Base-by-base conservation (phyloP, 1,140 invertebrate species). In the Physella acuta region DNA sequence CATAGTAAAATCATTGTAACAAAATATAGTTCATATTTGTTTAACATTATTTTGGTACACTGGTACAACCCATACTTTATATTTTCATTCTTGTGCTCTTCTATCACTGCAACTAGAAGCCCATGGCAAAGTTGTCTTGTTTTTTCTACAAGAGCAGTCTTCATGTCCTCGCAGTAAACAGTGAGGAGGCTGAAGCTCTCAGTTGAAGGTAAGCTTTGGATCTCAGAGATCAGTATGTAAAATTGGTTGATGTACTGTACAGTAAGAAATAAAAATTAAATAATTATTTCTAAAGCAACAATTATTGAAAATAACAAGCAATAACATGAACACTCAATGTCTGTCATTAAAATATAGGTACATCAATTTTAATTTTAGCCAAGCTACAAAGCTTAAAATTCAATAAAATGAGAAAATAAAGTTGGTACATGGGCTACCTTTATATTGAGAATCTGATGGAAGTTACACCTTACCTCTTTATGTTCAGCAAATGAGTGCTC, bases 401-500 rank as follows among this genome's bases (percentile, higher is more conserved):
- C n/a, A n/a, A n/a, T n/a, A n/a, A n/a, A n/a, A n/a, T n/a, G n/a
- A n/a, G n/a, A n/a, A n/a, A n/a, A n/a, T n/a, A n/a, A n/a, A n/a
- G n/a, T n/a, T n/a, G n/a, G n/a, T n/a, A n/a, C n/a, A n/a, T n/a
- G n/a, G n/a, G n/a, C n/a, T n/a, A n/a, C n/a, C n/a, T n/a, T n/a
- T n/a, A n/a, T n/a, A n/a, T n/a, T n/a, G n/a, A n/a, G n/a, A n/a
- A n/a, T n/a, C n/a, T n/a, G n/a, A n/a, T n/a, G n/a, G n/a, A n/a
- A n/a, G n/a, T n/a, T n/a, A n/a, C 28, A 39, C 8, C 20, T 30
- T 68, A 68, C 84, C 72, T 79, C 73, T 67, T 77, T 79, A 72
- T 85, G 85, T 66, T 86, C 84, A 31, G 78, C 79, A 78, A 86
- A 86, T 16, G 79, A 77, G 67, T 85, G 83, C 72, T 84, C 79